Conservation (phyloP, 2,113 vertebrate species). For the Apus apus region DNA sequence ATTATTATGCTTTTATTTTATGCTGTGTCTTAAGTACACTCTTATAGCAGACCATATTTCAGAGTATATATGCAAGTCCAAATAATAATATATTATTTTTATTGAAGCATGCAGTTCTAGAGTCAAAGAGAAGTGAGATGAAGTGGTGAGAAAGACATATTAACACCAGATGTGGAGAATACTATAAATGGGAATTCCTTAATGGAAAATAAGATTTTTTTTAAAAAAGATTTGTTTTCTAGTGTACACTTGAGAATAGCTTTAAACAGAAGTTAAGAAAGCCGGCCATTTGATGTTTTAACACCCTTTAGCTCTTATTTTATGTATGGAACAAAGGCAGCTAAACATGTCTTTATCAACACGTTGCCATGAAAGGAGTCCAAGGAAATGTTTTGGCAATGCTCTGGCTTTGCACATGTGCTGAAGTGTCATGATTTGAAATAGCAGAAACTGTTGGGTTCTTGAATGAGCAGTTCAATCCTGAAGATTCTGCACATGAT, state of each 20-base stretch:
- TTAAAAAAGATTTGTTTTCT: not conserved
- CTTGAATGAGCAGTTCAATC: not conserved
- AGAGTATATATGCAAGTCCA: not conserved
- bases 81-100: not conserved
- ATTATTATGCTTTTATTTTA: not conserved
- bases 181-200: not conserved
- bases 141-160: not conserved
- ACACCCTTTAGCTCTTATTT: not conserved
- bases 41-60: not conserved
- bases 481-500: not conserved
- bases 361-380: not conserved
- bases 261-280: not conserved
- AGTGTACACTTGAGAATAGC: not conserved
- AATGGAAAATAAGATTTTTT: not conserved
- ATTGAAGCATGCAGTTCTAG: not conserved
- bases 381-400: not conserved
- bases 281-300: not conserved
- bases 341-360: not conserved
- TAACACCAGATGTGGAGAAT: conserved; percentile 14
- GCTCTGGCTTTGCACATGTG: not conserved
- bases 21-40: not conserved
- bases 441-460: not conserved
- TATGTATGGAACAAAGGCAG: not conserved
- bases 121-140: not conserved
- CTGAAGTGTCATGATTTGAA: not conserved